A percentile compares a stretch with the other conserved stretches of the same genome.
phyloP scores from a whole-genome alignment of 2,888 invertebrate genomes.

The Leucophenga montana region DNA sequence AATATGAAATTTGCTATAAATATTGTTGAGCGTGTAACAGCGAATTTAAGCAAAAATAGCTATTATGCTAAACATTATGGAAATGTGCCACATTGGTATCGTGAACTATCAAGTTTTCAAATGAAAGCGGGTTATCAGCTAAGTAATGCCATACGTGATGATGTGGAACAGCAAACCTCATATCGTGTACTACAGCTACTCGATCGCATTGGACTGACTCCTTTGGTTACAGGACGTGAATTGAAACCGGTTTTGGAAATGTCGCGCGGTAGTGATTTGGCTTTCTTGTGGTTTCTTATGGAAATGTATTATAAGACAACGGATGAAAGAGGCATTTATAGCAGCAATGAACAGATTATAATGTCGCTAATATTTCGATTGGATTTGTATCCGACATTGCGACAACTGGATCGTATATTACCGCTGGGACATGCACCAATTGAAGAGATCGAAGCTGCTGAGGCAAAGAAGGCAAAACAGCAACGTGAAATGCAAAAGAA shows the following conservation, averaged over 20 bases:
- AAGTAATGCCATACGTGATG: conserved; percentile 55
- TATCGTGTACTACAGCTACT: conserved; percentile 48
- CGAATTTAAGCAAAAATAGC: background rate
- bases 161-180: conserved; percentile 59
- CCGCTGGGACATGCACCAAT: conserved; percentile 52
- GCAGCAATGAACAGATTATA: conserved; percentile 67
- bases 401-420: conserved; percentile 65
- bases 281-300: conserved; percentile 71
- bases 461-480: background rate
- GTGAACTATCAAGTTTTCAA: conserved; percentile 62
- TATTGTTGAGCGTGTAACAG: background rate
- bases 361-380: conserved; percentile 66
- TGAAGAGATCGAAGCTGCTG: conserved; percentile 26
- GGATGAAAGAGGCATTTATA: conserved; percentile 42
- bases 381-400: conserved; percentile 66
- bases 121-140: conserved; percentile 53
- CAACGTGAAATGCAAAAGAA: background rate
- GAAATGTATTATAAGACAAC: conserved; percentile 62
- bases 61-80: no score
- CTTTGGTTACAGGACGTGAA: conserved; percentile 43
- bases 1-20: background rate
- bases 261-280: conserved; percentile 68
- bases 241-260: conserved; percentile 52
- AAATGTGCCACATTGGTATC: conserved; percentile 65
- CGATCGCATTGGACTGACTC: conserved; percentile 60